A percentile compares a stretch with the other conserved stretches of the same genome.
Conservation (phyloP, 2,113 vertebrate species). For the Rhinogobius similis region DNA sequence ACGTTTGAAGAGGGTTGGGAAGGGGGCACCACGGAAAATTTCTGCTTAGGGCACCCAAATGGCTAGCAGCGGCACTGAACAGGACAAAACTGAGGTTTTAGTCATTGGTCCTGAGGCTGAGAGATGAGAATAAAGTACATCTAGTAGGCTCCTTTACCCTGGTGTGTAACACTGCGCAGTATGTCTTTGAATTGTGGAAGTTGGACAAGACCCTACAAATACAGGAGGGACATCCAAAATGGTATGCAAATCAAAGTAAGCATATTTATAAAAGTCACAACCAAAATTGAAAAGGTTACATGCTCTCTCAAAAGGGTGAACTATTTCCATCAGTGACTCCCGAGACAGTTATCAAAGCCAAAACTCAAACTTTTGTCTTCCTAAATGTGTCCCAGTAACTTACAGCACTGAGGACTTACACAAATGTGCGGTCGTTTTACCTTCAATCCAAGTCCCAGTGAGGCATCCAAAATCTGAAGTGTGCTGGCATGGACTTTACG, state of each 20-base stretch:
- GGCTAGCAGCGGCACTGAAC: too few relatives aligned
- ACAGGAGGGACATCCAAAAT: too few relatives aligned
- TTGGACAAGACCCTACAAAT: neutral
- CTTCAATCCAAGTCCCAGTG: slow-evolving; percentile 12
- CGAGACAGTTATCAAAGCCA: neutral
- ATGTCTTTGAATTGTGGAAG: neutral
- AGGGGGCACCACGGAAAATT: too few relatives aligned
- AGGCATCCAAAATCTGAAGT: neutral
- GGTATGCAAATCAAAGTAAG: too few relatives aligned
- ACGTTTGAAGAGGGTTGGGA: too few relatives aligned
- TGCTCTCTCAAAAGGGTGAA: neutral
- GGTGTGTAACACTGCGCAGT: too few relatives aligned
- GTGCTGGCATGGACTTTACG: slow-evolving; percentile 19
- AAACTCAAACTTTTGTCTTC: neutral
- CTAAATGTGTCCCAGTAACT: slow-evolving; percentile 3
- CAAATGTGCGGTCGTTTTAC: neutral
- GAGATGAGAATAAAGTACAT: too few relatives aligned
- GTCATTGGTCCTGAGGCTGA: too few relatives aligned
- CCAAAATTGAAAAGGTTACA: neutral
- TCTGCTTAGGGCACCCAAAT: too few relatives aligned
- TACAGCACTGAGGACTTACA: neutral
- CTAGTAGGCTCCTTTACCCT: too few relatives aligned
- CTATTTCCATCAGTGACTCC: neutral
- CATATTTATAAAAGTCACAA: neutral
- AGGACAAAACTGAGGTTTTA: too few relatives aligned